A percentile compares a stretch with the other conserved stretches of the same genome.
These are phyloP conservation scores for Odiellus spinosus DNA, from an alignment of 2,888 invertebrate genomes.

Conservation along the genomic window DNA sequence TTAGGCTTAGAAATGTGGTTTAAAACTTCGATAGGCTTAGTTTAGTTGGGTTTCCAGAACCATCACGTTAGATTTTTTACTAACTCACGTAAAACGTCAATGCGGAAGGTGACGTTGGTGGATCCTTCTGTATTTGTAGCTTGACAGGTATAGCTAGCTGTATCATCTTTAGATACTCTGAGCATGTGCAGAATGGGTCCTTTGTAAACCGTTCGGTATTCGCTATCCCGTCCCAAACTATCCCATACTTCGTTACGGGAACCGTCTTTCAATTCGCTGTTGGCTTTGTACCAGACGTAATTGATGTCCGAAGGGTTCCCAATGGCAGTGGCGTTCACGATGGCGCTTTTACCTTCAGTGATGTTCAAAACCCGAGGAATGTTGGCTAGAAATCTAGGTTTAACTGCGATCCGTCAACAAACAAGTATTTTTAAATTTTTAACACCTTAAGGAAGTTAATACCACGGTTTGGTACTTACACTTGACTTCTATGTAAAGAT, in stretches of 20 bases:
- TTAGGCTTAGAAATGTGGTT: too few species aligned
- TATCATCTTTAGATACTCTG: constrained; percentile 57
- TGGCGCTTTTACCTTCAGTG: constrained; percentile 60
- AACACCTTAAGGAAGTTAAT: too few species aligned
- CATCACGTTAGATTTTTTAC: background rate
- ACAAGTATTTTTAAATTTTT: too few species aligned
- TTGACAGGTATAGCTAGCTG: constrained; percentile 69
- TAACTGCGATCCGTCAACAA: too few species aligned
- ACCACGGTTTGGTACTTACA: too few species aligned
- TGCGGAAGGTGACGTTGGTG: constrained; percentile 54
- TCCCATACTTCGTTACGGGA: constrained; percentile 2
- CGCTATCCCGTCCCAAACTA: too few species aligned
- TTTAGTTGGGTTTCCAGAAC: too few species aligned
- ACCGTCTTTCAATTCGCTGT: constrained; percentile 15
- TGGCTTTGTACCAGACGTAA: constrained; percentile 57
- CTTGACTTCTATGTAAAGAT: too few species aligned
- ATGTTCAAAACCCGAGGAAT: constrained; percentile 28
- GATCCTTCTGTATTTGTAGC: constrained; percentile 77
- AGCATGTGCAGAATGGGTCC: constrained; percentile 58
- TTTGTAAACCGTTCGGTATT: constrained; percentile 12
- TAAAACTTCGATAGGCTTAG: too few species aligned
- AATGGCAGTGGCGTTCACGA: constrained; percentile 58
- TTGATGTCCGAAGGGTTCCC: constrained; percentile 68
- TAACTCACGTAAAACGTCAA: constrained; percentile 54
- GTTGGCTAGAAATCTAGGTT: constrained; percentile 29